Base-by-base conservation (phyloP, 1,140 invertebrate species). In the Meloidogyne hapla region DNA sequence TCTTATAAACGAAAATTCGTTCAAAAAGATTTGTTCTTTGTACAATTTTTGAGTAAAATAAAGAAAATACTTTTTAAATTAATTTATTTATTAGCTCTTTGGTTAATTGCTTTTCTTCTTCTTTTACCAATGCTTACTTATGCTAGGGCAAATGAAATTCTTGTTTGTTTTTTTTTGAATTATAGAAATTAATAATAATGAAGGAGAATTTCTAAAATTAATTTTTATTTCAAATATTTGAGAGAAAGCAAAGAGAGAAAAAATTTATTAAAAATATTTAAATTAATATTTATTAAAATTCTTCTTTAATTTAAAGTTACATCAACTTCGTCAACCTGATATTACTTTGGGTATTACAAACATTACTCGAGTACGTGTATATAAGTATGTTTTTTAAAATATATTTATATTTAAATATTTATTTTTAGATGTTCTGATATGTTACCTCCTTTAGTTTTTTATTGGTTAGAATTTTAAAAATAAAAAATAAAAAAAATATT, bases 81-180 rank as follows among this genome's bases (percentile, higher is more conserved):
- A 33, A 45, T 63, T 33, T 45, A 40, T 74, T 42, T 61, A 85
- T 74, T 69, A 84, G 84, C 76, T 6, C 82, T 86, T 15, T 86
- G 82, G 75, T 56, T 78, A 4, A 64, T 83, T n/a, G 84, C 84
- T 21, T 85, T 86, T 40, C 70, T 87, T 61, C 79, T 86, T 12
- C 81, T 86, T 1, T 71, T 84, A 12, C 85, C 85, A 18, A 85
- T 86, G 83, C 80, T 86, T 2, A 78, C 77, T 8, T 87, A 85
- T 69, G 85, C 85, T n/a, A 76, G 76, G 63, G 77, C 84, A 2
- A 84, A 83, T 45, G 85, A 86, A 82, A 73, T 87, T 56, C 68
- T 86, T 6, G 42, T 73, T n/a, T n/a, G n/a, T n/a, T n/a, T 15
- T 45, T 45, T 15, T 15, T 45, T 45, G 2, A 45, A 45, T 45